Evolutionary conservation across 2,888 invertebrate species (phyloP), one percentile per base, ranked within the genome.

Genomic region (Melanotus villosus): DNA sequence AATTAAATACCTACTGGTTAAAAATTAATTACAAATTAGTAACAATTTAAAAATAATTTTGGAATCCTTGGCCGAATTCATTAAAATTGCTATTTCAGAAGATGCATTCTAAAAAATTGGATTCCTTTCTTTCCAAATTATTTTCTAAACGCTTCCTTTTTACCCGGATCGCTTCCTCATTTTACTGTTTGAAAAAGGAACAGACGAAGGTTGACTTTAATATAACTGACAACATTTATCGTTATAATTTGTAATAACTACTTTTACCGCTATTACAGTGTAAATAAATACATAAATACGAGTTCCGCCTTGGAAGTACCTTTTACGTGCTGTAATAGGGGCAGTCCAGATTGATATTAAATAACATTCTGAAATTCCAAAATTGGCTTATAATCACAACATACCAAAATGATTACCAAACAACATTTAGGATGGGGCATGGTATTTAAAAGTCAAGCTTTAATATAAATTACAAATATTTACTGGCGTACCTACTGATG

Each of bases 391-490:
- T 14, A 16, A 14, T 41, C 16, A 26, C 26, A 26, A 7, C 26
- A 26, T 26, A 26, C 26, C 26, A 26, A 3, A 26, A 23, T 47
- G 23, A 47, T 47, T 21, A 14, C 0, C 12, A 32, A 26, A 18
- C 52, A 32, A 18, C 52, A 52, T 52, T 52, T 52, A 30, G 7
- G 18, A 23, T 23, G 5, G 7, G 10, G 9, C 10, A n/a, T 52
- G 52, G 32, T 52, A 52, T 52, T 52, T 52, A 52, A 52, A 52
- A 52, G 52, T 52, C 52, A 52, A 14, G 9, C 32, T 16, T 34
- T 52, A 32, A 34, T 26, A 7, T 26, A n/a, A n/a, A n/a, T n/a
- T n/a, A n/a, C n/a, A n/a, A n/a, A n/a, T n/a, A 26, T 7, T 26
- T 26, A 26, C 26, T 26, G 26, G 26, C 3, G 26, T 5, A 7